Base-by-base conservation (phyloP, 2,888 invertebrate genomes). In the Phyllotreta striolata region DNA sequence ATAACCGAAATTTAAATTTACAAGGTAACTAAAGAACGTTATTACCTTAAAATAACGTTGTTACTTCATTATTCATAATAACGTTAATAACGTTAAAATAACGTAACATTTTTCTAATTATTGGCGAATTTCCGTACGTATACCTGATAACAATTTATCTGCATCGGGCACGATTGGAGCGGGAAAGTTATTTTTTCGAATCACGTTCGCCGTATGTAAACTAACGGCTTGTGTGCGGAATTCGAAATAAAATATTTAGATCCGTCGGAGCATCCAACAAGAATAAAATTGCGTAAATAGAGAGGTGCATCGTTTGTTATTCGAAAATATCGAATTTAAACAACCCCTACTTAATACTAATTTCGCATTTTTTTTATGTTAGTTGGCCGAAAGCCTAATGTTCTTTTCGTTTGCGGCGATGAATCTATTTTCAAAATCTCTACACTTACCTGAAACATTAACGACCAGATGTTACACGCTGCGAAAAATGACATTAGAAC, bases 181-280 rank as follows among this genome's bases (percentile, higher is more conserved):
- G 6, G 47, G 44, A 61, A 52, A 55, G 46, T 61, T 54, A 41
- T 34, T 61, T 73, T 78, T 78, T 24, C 78, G 70, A 78, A 79
- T 78, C 79, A 79, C 79, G 79, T 80, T 70, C 76, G 73, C 77
- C 77, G 77, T 79, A 79, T 79, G 79, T 78, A 79, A 80, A 80
- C 79, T 75, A 78, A 77, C 76, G 76, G 74, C 76, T 76, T 77
- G 73, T 72, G 74, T 75, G 72, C 73, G 71, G 74, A 73, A 72
- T 70, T 71, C 74, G 71, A 76, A 79, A 79, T 79, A 78, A 79
- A 79, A 79, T 79, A 79, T 80, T 80, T 78, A 79, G 78, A 76
- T 71, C 76, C 74, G 75, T 73, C 73, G 71, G 73, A 74, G 78
- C 77, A 75, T 77, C 77, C 76, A 76, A 77, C 77, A 77, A 38